Evolutionary conservation across 2,797 vertebrate genomes (phyloP), one percentile per base, ranked within the genome.

Genomic region (Nothura maculosa): DNA sequence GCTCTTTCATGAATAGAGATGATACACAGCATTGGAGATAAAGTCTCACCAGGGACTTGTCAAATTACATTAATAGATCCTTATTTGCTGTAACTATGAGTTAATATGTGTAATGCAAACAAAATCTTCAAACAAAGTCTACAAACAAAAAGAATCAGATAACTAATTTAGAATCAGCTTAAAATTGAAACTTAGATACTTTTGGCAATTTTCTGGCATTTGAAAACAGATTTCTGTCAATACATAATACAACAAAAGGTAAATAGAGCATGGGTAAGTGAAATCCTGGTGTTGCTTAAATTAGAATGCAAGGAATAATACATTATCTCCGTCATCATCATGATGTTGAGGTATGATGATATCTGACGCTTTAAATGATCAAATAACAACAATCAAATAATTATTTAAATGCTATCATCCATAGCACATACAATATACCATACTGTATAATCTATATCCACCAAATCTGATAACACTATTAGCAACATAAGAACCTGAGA

Each of bases 161-260:
- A 7, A 91, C 67, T 79, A 68, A 90, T 92, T 85, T 89, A 22
- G 28, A 87, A 45, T 85, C 40, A 77, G 6, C 27, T 61, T 80
- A 30, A 36, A 75, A 62, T 22, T 81, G 81, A 93, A 90, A 89
- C 87, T 76, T 74, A 85, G 75, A 80, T 64, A 80, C 43, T 92
- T 92, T 62, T 73, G 62, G 73, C 38, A 75, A 80, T 81, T 68
- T 27, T 80, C 20, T 68, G 32, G 40, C 32, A 68, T 91, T 68
- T 95, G 66, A 87, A 52, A 75, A 70, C n/a, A 75, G 42, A n/a
- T 78, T 95, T 90, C 62, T 89, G 69, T 83, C 87, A 89, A 85
- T 94, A 30, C n/a, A 77, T 92, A 48, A 25, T 24, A 48, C 12
- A 25, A 25, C 13, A 62, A 73, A 69, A 85, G 80, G 15, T 58